Percentiles rank a stretch among this genome's conserved stretches.
phyloP scores from a whole-genome alignment of 2,797 vertebrate genomes.

The Clarias laeviceps region DNA sequence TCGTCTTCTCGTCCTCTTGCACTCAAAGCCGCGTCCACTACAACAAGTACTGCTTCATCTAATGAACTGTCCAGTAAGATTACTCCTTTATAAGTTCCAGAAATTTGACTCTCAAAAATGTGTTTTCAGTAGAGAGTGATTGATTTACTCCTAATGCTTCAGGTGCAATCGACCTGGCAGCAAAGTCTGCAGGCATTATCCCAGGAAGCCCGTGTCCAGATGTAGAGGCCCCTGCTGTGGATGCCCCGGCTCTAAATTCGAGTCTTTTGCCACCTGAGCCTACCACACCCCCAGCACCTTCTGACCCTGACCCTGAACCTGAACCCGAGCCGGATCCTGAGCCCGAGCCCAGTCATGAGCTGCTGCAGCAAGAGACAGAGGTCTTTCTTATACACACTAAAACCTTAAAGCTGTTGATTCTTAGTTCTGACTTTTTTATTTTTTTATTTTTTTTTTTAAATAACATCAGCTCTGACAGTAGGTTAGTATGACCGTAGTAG shows the following conservation, averaged over 20 bases:
- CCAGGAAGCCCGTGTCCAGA: slow-evolving; percentile 83
- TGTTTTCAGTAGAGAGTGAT: background rate
- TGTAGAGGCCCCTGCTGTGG: slow-evolving; percentile 68
- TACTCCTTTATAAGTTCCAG: background rate
- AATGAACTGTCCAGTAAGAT: slow-evolving; percentile 88
- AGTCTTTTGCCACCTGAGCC: slow-evolving; percentile 50
- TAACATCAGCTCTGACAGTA: background rate
- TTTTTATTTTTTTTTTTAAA: background rate
- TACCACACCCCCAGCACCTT: slow-evolving; percentile 52
- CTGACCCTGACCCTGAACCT: slow-evolving; percentile 61
- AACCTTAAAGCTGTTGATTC: background rate
- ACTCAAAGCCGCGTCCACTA: slow-evolving; percentile 79
- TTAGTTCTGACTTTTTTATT: background rate
- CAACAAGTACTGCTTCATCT: slow-evolving; percentile 66
- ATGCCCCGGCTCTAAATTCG: slow-evolving; percentile 61
- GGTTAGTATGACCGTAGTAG: background rate
- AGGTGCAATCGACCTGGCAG: slow-evolving; percentile 95
- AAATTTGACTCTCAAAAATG: background rate
- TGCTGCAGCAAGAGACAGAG: slow-evolving; percentile 72
- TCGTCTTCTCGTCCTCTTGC: slow-evolving; percentile 83
- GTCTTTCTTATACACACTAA: slow-evolving; percentile 65
- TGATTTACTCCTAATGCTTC: slow-evolving; percentile 32
- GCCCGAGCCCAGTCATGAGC: slow-evolving; percentile 61
- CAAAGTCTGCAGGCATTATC: slow-evolving; percentile 97
- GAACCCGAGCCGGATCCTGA: background rate